phyloP scores from a whole-genome alignment of 2,113 vertebrate species.

The Bubo scandiacus region DNA sequence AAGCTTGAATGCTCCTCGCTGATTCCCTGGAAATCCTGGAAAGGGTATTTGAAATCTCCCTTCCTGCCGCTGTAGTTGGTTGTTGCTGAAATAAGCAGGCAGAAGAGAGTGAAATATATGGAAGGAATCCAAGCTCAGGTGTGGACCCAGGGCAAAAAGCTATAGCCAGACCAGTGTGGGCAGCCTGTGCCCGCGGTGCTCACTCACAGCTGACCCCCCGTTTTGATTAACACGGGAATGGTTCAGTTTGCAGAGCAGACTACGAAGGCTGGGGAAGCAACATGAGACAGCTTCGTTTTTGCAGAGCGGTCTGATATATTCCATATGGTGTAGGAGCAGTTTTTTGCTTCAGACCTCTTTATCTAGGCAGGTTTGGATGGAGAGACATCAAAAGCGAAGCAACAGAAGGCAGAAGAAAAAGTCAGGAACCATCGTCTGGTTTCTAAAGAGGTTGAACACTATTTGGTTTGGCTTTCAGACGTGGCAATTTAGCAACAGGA shows the following conservation, averaged over 20 bases:
- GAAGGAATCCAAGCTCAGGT: background rate
- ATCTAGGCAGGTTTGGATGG: background rate
- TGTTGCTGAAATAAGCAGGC: background rate
- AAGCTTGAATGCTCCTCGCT: background rate
- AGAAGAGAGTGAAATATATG: background rate
- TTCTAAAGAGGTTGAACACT: constrained; percentile 50
- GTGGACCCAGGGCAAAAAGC: background rate
- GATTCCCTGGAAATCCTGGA: background rate
- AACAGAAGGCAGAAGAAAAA: constrained; percentile 47
- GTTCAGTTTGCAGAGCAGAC: background rate
- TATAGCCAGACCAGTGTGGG: background rate
- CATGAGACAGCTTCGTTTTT: background rate
- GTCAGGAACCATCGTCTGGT: constrained; percentile 60
- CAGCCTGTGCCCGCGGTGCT: rapidly evolving
- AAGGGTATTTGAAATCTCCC: background rate
- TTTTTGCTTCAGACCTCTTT: background rate
- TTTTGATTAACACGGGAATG: background rate
- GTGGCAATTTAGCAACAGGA: constrained; percentile 68
- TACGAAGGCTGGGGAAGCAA: background rate
- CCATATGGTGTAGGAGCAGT: background rate
- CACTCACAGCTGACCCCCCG: rapidly evolving
- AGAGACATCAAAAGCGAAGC: background rate
- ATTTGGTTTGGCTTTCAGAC: constrained; percentile 73
- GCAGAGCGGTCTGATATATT: background rate
- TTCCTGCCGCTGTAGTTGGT: background rate